Evolutionary conservation across 2,113 vertebrate species (phyloP).

Genomic region (Sporophila hypoxantha): DNA sequence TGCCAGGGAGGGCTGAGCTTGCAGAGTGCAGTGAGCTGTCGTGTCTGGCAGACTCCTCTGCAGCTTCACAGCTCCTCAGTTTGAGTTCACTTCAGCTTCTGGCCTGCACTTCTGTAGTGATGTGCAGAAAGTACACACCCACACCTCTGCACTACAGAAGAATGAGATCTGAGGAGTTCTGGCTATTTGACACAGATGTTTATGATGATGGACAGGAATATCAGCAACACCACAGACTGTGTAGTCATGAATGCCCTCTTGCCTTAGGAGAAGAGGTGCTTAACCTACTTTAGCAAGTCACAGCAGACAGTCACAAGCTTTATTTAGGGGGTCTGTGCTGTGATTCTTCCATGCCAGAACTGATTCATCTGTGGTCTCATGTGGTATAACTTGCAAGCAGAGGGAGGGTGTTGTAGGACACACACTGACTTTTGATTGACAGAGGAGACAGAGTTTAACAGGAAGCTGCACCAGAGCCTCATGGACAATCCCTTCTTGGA

Average conservation of each 20-base stretch:
- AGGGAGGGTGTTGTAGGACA: neutral
- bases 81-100: neutral
- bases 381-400: neutral
- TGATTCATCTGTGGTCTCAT: neutral
- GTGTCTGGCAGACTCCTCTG: neutral
- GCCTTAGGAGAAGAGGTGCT: neutral
- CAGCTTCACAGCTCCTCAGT: neutral
- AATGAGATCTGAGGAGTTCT: neutral
- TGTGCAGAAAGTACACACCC: neutral
- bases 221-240: neutral
- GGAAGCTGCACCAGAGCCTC: neutral
- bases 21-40: neutral
- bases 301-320: neutral
- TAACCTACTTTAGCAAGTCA: neutral
- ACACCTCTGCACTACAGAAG: neutral
- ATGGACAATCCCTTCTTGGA: neutral
- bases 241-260: neutral
- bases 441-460: neutral
- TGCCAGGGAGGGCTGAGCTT: neutral
- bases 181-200: neutral
- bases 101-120: neutral
- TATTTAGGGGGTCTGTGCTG: neutral
- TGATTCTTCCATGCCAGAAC: neutral
- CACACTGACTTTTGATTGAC: neutral
- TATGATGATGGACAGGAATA: neutral